These are phyloP conservation scores for Paraplagusia blochii DNA, from an alignment of 2,113 vertebrate species.

Conservation along the genomic window DNA sequence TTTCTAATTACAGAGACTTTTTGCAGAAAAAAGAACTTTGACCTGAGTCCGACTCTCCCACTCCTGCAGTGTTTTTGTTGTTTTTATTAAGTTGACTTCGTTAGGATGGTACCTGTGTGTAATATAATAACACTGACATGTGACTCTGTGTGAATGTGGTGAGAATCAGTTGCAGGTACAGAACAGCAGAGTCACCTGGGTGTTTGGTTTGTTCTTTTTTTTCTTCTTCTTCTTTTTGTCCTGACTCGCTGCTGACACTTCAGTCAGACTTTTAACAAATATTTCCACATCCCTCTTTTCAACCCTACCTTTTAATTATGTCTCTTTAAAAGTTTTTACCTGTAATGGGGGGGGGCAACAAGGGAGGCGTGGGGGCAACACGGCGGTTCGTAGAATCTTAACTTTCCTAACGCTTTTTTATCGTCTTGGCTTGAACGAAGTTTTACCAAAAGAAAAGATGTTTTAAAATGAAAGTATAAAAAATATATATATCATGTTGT, in stretches of 20 bases:
- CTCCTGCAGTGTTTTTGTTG: neutral
- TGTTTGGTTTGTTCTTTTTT: constrained; percentile 18
- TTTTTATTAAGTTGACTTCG: constrained; percentile 33
- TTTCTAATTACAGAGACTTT: constrained; percentile 25
- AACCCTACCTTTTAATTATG: constrained; percentile 61
- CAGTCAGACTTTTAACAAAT: constrained; percentile 39
- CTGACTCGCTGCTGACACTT: constrained; percentile 19
- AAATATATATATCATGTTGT: constrained; percentile 50
- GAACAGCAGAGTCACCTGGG: constrained; percentile 36
- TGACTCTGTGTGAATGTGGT: constrained; percentile 47
- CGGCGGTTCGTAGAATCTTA: constrained; percentile 51
- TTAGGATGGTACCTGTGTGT: constrained; percentile 64
- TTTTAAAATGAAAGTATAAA: constrained; percentile 25
- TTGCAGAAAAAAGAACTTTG: constrained; percentile 36
- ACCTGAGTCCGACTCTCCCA: constrained; percentile 46
- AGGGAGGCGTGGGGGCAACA: constrained; percentile 14
- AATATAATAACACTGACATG: constrained; percentile 33
- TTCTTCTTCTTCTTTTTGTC: constrained; percentile 2
- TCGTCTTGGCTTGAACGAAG: constrained; percentile 61
- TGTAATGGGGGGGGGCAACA: constrained; percentile 65
- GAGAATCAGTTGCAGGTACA: constrained; percentile 59
- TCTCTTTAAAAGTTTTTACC: constrained; percentile 65
- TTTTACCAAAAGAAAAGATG: constrained; percentile 69
- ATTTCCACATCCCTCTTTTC: constrained; percentile 38
- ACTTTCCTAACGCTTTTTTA: constrained; percentile 50